Evolutionary conservation across 2,888 invertebrate genomes (phyloP).

Genomic region (Nemotelus nigrinus): DNA sequence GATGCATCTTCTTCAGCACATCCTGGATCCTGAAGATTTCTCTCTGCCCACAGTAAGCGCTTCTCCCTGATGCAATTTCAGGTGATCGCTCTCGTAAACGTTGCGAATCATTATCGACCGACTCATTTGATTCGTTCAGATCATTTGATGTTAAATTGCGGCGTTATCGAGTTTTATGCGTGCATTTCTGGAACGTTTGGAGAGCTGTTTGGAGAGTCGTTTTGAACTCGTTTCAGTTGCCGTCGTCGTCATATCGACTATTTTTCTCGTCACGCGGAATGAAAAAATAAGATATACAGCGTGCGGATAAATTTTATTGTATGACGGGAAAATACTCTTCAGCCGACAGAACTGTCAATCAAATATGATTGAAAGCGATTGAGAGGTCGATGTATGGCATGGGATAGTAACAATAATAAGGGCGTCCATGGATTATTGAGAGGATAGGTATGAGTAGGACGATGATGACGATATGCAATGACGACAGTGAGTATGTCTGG

Average conservation of each 20-base stretch:
- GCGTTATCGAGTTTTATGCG: too few species aligned
- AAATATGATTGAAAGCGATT: conserved; percentile 51
- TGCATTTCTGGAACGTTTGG: too few species aligned
- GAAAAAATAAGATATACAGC: neutral
- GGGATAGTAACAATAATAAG: conserved; percentile 18
- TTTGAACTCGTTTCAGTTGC: too few species aligned
- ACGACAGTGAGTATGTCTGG: conserved; percentile 20
- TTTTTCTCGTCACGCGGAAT: too few species aligned
- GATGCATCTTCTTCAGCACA: neutral
- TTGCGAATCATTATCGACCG: too few species aligned
- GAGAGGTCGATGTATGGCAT: conserved; percentile 41
- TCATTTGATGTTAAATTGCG: too few species aligned
- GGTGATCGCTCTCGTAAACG: neutral
- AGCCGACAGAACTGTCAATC: conserved; percentile 50
- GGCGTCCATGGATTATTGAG: neutral
- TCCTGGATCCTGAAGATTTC: neutral
- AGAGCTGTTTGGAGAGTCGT: too few species aligned
- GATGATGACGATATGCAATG: neutral
- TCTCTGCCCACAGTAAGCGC: neutral
- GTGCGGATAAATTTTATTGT: conserved; percentile 42
- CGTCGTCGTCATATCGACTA: too few species aligned
- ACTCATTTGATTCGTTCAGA: too few species aligned
- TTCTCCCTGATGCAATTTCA: neutral
- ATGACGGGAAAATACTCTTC: conserved; percentile 50
- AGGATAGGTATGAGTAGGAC: neutral